Conservation (phyloP, 2,888 invertebrate species). For the Oasisia sp. region DNA sequence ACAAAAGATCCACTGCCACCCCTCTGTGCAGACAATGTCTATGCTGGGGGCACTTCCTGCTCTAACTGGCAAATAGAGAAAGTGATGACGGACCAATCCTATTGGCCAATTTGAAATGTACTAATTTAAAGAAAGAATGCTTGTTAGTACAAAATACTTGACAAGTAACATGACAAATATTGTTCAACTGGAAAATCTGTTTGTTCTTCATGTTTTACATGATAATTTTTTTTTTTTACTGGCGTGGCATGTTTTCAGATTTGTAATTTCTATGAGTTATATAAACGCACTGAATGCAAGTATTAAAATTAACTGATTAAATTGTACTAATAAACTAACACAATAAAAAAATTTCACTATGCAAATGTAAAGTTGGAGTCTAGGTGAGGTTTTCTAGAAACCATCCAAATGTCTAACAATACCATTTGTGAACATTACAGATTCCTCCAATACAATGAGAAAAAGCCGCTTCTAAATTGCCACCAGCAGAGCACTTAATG, state of each 20-base stretch:
- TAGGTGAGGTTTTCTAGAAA: not conserved
- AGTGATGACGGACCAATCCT: not conserved
- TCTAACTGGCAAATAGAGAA: not conserved
- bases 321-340: too few species aligned
- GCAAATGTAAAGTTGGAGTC: too few species aligned
- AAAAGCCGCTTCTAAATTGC: not conserved
- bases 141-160: not conserved
- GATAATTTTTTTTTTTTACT: too few species aligned
- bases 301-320: too few species aligned
- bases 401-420: not conserved
- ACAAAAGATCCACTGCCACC: not conserved
- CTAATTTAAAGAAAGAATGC: not conserved
- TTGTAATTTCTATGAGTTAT: too few species aligned
- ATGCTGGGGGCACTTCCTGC: slow-evolving; percentile 13
- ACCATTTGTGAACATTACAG: not conserved
- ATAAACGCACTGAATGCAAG: too few species aligned
- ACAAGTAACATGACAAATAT: not conserved
- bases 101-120: not conserved
- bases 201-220: too few species aligned
- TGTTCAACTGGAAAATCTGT: too few species aligned
- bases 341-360: too few species aligned
- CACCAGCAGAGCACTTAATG: not conserved
- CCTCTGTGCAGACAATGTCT: not conserved
- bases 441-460: not conserved
- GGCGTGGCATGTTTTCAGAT: too few species aligned